A percentile compares a stretch with the other conserved stretches of the same genome.
Evolutionary conservation across 2,113 vertebrate genomes (phyloP).

Genomic region (Herpetotheres cachinnans): DNA sequence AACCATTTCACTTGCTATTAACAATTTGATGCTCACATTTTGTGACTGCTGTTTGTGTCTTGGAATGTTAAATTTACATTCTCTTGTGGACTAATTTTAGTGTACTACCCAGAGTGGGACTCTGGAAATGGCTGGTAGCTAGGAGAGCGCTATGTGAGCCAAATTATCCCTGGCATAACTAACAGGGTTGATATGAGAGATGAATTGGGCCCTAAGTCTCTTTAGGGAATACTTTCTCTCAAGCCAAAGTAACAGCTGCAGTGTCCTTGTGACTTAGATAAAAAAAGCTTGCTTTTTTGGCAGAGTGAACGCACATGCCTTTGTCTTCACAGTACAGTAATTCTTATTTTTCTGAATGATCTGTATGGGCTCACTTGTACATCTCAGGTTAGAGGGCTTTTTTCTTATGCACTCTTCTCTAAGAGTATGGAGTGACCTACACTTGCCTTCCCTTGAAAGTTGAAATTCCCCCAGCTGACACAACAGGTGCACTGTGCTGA

Average conservation of each 20-base stretch:
- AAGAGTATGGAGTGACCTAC: neutral
- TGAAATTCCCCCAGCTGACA: neutral
- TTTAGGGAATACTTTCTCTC: slow-evolving; percentile 17
- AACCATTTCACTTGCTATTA: neutral
- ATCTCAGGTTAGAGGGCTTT: neutral
- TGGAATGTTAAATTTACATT: neutral
- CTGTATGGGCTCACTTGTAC: neutral
- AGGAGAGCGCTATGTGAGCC: slow-evolving; percentile 8
- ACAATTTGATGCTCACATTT: neutral
- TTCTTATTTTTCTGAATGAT: neutral
- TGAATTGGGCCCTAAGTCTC: slow-evolving; percentile 44
- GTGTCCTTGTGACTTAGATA: neutral
- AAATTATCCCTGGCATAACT: slow-evolving; percentile 34
- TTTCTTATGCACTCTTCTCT: neutral
- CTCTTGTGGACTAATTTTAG: neutral
- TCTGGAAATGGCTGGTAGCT: slow-evolving; percentile 15
- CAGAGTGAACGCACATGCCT: neutral
- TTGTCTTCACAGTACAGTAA: neutral
- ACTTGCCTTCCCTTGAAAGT: neutral
- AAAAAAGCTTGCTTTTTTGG: neutral
- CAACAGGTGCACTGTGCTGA: slow-evolving; percentile 21
- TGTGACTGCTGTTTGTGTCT: neutral
- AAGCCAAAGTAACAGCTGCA: slow-evolving; percentile 66
- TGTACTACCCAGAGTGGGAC: neutral
- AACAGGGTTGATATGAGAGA: slow-evolving; percentile 18